Conservation (phyloP, 2,113 vertebrate genomes). For the Talpa occidentalis region DNA sequence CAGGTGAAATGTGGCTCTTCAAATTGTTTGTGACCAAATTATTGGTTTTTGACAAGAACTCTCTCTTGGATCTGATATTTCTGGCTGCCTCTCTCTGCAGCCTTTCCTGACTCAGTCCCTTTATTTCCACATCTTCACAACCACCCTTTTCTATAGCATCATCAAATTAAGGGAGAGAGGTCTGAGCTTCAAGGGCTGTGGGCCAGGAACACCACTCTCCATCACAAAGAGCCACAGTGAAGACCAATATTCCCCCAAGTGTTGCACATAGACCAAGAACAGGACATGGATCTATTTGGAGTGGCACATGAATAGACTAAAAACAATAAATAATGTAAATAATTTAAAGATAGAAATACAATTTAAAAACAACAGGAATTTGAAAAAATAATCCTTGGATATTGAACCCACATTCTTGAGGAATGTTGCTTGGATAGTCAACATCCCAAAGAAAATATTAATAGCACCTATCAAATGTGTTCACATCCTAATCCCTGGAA, state of each 20-base stretch:
- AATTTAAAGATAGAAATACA: not conserved
- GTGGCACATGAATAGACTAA: not conserved
- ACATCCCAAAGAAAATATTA: not conserved
- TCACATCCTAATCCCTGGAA: not conserved
- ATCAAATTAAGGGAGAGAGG: not conserved
- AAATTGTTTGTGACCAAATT: constrained; percentile 59
- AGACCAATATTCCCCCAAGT: rapidly evolving
- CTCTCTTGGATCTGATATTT: not conserved
- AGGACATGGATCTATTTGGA: not conserved
- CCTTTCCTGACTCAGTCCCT: not conserved
- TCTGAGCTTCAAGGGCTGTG: not conserved
- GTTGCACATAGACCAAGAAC: rapidly evolving
- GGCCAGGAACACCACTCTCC: not conserved
- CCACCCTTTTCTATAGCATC: too few relatives aligned
- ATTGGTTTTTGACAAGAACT: constrained; percentile 55
- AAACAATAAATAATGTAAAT: not conserved
- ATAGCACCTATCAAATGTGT: not conserved
- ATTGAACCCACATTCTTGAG: not conserved
- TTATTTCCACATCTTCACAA: not conserved
- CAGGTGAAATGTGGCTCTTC: not conserved
- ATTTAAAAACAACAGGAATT: not conserved
- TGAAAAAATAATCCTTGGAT: not conserved
- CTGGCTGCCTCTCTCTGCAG: not conserved
- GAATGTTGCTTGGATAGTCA: not conserved
- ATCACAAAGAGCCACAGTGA: not conserved